These are phyloP conservation scores for Bibio marci DNA, from an alignment of 2,888 invertebrate genomes.

Conservation along the genomic window DNA sequence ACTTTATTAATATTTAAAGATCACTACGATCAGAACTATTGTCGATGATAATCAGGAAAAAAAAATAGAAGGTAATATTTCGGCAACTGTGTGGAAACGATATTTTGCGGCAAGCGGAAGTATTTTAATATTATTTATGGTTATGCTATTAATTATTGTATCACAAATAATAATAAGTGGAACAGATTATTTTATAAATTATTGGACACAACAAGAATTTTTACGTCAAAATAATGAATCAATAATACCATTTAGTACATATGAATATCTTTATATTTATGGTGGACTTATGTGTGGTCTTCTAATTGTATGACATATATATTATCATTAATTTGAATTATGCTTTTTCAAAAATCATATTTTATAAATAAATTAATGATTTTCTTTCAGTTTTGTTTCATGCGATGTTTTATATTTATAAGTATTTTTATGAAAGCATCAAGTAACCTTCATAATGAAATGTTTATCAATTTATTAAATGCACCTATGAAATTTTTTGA, in stretches of 20 bases:
- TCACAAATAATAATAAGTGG: slow-evolving; percentile 39
- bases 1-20: no score
- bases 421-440: slow-evolving; percentile 60
- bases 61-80: slow-evolving; percentile 27
- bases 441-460: slow-evolving; percentile 58
- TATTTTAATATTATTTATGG: slow-evolving; percentile 26
- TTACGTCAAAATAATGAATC: slow-evolving; percentile 18
- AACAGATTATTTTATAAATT: slow-evolving; percentile 43
- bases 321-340: no score
- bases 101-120: slow-evolving; percentile 36
- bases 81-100: slow-evolving; percentile 25
- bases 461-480: slow-evolving; percentile 62
- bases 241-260: slow-evolving; percentile 18
- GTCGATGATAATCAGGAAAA: no score
- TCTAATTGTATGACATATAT: slow-evolving; percentile 20
- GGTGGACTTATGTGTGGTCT: slow-evolving; percentile 24
- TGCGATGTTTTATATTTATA: slow-evolving; percentile 53
- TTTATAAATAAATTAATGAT: no score
- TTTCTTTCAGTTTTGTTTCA: slow-evolving; percentile 28
- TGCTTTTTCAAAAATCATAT: no score
- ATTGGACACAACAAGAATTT: slow-evolving; percentile 34
- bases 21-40: no score
- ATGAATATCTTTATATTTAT: slow-evolving; percentile 26
- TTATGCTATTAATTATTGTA: slow-evolving; percentile 32
- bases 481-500: slow-evolving; percentile 77